A percentile compares a stretch with the other conserved stretches of the same genome.
Conservation (phyloP, 2,113 vertebrate species). For the Sebastes schlegelii region DNA sequence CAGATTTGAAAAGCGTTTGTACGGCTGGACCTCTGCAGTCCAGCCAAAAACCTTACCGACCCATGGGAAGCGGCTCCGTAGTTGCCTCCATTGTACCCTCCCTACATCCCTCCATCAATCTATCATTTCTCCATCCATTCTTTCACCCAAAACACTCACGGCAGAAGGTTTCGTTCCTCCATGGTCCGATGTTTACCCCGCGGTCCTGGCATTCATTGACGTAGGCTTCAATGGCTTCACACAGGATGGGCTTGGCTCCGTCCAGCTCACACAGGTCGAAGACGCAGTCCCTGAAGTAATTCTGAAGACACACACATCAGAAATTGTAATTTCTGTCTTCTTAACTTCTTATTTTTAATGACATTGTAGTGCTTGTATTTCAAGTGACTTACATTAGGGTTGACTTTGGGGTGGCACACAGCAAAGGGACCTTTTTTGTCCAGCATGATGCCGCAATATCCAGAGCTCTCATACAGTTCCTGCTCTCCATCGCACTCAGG, state of each 20-base stretch:
- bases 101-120: background rate
- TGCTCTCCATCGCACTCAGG: conserved; percentile 77
- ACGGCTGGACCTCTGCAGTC: too few species aligned
- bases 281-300: conserved; percentile 81
- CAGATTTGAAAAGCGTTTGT: too few species aligned
- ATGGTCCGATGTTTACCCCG: conserved; percentile 80
- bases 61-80: background rate
- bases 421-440: conserved; percentile 76
- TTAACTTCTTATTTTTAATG: background rate
- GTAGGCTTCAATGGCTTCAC: conserved; percentile 82
- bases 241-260: conserved; percentile 76
- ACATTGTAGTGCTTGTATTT: background rate
- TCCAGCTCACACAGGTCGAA: conserved; percentile 85
- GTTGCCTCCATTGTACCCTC: background rate
- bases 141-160: conserved; percentile 64
- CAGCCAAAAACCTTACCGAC: background rate
- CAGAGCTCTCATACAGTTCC: conserved; percentile 79
- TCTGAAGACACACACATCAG: conserved; percentile 50
- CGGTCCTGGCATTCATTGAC: conserved; percentile 84
- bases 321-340: background rate
- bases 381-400: conserved; percentile 75
- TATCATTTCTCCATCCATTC: background rate
- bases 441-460: conserved; percentile 80
- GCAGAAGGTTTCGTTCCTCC: conserved; percentile 85
- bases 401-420: conserved; percentile 69